Base-by-base conservation (phyloP, 2,888 invertebrate genomes). In the Steinernema carpocapsae region DNA sequence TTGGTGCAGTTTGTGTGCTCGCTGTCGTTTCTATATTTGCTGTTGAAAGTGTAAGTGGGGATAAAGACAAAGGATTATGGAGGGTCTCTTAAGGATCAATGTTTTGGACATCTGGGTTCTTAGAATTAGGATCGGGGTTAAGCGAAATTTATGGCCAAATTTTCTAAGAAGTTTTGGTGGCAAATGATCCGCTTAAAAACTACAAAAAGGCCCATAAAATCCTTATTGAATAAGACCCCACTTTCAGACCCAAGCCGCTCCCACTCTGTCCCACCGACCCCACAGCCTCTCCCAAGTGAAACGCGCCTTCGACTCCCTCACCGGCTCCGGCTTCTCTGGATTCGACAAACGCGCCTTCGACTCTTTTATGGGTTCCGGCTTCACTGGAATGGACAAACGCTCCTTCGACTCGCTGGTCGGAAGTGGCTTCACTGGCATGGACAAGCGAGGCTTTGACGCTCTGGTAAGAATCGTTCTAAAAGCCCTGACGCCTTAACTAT, bases 261-360 rank as follows among this genome's bases (percentile, higher is more conserved):
- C 56, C 26, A 24, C 56, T 24, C 12, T 56, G 26, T 51, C 51
- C 51, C 56, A 14, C 10, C 56, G 26, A 26, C 22, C 42, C n/a
- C n/a, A n/a, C n/a, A n/a, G n/a, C n/a, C 10, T 51, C 12, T 51
- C 10, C 51, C 51, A 10, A 10, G 7, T 19, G 26, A 70, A 70
- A 24, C 70, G 70, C 14, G 14, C 70, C 7, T 70, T 70, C 70
- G 70, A 70, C 70, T 17, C 70, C 37, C 70, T 70, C 32, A 17
- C 70, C 42, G 26, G 70, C 43, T 70, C 70, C 43, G 70, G 70
- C 17, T 70, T 70, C 70, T 19, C n/a, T 24, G 70, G 70, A 4
- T 42, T 70, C 42, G 70, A 70, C 43, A 70, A 70, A 19, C 32
- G 70, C n/a, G 32, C 70, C 17, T 70, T 70, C 70, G 70, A 70